Evolutionary conservation across 2,797 vertebrate genomes (phyloP).

Genomic region (Triplophysa yarkandensis): DNA sequence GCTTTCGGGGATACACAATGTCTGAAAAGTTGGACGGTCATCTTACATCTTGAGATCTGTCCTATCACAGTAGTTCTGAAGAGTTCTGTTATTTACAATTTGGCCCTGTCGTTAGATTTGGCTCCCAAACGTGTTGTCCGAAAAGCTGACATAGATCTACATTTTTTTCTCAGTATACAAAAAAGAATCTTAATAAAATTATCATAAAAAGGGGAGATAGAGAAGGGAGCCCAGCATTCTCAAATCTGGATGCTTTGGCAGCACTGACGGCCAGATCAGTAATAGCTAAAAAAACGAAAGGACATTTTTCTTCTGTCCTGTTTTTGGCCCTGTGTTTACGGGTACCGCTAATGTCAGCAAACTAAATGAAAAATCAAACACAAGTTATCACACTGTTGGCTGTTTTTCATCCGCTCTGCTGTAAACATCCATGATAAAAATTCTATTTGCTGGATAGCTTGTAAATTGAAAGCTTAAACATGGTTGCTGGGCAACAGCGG

Average conservation of each 20-base stretch:
- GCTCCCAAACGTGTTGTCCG: not conserved
- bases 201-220: not conserved
- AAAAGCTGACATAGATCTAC: not conserved
- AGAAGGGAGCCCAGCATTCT: not conserved
- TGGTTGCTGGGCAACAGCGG: conserved; percentile 73
- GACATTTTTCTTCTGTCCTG: conserved; percentile 20
- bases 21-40: not conserved
- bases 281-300: conserved; percentile 19
- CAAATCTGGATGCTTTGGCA: not conserved
- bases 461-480: conserved; percentile 71
- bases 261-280: conserved; percentile 16
- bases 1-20: conserved; percentile 2
- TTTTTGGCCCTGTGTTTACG: conserved; percentile 27
- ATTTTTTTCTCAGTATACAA: not conserved
- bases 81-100: not conserved
- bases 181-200: too few species aligned
- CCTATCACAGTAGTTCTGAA: not conserved
- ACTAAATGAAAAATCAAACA: conserved; percentile 64
- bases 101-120: not conserved
- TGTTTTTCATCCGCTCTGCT: conserved; percentile 59
- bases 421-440: conserved; percentile 67
- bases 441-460: conserved; percentile 67
- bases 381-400: conserved; percentile 64
- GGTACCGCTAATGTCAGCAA: conserved; percentile 45
- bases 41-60: not conserved